phyloP scores from a whole-genome alignment of 1,140 invertebrate genomes.

The Musca domestica region DNA sequence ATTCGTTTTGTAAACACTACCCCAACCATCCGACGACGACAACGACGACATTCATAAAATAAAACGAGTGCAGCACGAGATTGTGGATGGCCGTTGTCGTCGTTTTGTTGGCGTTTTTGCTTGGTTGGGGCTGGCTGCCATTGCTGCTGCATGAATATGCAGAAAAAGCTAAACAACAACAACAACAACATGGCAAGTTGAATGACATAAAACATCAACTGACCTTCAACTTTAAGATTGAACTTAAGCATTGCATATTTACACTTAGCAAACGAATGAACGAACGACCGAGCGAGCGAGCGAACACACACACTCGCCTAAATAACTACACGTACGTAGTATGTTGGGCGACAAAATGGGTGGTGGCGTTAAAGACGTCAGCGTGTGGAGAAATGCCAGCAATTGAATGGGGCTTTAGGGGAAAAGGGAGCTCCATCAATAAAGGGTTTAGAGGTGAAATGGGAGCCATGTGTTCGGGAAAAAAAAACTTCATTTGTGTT shows the following conservation, averaged over 20 bases:
- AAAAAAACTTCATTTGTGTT: no score
- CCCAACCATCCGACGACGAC: no score
- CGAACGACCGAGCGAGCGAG: slow-evolving; percentile 3
- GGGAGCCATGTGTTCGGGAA: no score
- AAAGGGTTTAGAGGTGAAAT: slow-evolving; percentile 5
- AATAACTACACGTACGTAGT: background rate
- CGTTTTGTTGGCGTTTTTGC: background rate
- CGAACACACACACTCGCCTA: background rate
- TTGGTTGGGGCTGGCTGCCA: background rate
- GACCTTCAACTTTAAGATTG: slow-evolving; percentile 53
- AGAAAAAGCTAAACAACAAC: background rate
- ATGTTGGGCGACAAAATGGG: no score
- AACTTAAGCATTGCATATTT: slow-evolving; percentile 42
- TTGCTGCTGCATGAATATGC: background rate
- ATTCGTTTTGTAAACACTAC: no score
- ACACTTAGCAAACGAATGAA: slow-evolving; percentile 23
- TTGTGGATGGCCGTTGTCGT: background rate
- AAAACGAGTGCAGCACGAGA: no score
- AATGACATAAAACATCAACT: slow-evolving; percentile 54
- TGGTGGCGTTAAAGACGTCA: background rate
- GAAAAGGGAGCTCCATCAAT: background rate
- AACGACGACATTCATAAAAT: no score
- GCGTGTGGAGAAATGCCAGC: background rate
- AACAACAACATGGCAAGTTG: slow-evolving; percentile 39
- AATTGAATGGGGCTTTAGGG: background rate